A percentile compares a stretch with the other conserved stretches of the same genome.
These are phyloP conservation scores for Aphis gossypii DNA, from an alignment of 1,140 invertebrate species.

Conservation along the genomic window DNA sequence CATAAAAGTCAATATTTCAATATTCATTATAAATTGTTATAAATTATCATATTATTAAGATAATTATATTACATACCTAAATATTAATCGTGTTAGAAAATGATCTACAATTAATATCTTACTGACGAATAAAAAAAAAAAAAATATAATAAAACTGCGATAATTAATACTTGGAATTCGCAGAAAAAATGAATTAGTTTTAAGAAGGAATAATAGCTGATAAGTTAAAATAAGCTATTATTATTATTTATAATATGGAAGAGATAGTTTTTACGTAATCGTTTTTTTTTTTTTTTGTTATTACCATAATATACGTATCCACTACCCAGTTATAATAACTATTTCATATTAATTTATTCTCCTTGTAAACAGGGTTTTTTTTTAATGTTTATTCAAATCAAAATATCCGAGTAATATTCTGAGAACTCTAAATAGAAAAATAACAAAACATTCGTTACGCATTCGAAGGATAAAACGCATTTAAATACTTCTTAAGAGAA, in stretches of 20 bases:
- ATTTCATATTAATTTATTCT: not conserved
- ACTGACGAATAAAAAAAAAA: not conserved
- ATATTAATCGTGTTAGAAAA: not conserved
- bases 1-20: not conserved
- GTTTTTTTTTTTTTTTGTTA: not conserved
- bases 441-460: not conserved
- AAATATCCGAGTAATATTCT: not conserved
- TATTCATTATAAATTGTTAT: no score
- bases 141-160: not conserved
- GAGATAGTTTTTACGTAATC: not conserved
- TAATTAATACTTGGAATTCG: not conserved
- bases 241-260: not conserved
- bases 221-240: not conserved
- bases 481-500: not conserved
- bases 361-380: not conserved
- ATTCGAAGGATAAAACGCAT: not conserved
- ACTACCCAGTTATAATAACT: not conserved
- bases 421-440: not conserved
- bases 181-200: not conserved
- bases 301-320: no score
- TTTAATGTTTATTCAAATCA: not conserved
- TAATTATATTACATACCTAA: not conserved
- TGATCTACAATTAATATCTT: not conserved
- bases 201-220: not conserved
- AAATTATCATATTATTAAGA: not conserved